Evolutionary conservation across 1,140 invertebrate genomes (phyloP).

Genomic region (Euwallacea fornicatus): DNA sequence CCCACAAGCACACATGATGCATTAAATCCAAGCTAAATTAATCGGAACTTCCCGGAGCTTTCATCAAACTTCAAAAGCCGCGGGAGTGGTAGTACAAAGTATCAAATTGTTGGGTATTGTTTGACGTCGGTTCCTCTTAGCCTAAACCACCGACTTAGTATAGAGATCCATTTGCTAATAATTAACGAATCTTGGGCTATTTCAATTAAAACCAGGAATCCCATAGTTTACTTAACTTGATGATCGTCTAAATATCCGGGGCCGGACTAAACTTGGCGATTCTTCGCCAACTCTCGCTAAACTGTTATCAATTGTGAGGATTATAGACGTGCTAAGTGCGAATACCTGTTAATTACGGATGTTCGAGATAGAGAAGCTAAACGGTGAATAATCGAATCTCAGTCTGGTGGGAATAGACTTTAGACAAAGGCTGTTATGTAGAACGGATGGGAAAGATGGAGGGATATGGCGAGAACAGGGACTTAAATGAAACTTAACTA

Average conservation of each 20-base stretch:
- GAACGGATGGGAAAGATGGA: too few species aligned
- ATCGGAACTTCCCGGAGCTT: background rate
- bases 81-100: background rate
- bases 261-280: background rate
- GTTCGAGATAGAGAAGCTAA: conserved; percentile 2
- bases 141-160: conserved; percentile 4
- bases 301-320: conserved; percentile 2
- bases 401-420: background rate
- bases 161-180: conserved; percentile 14
- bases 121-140: conserved; percentile 9
- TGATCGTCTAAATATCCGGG: conserved; percentile 12
- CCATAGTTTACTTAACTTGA: conserved; percentile 18
- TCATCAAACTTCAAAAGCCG: conserved; percentile 7
- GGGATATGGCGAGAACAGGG: too few species aligned
- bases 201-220: conserved; percentile 15
- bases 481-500: too few species aligned
- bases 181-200: conserved; percentile 14
- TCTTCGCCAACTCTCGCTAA: background rate
- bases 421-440: background rate
- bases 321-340: conserved; percentile 4
- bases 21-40: background rate
- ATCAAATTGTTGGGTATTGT: conserved; percentile 13
- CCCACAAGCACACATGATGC: background rate
- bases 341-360: conserved; percentile 4
- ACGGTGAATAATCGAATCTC: conserved; percentile 2